These are phyloP conservation scores for Amazona vittata DNA, from an alignment of 2,113 vertebrate genomes.

Conservation along the genomic window DNA sequence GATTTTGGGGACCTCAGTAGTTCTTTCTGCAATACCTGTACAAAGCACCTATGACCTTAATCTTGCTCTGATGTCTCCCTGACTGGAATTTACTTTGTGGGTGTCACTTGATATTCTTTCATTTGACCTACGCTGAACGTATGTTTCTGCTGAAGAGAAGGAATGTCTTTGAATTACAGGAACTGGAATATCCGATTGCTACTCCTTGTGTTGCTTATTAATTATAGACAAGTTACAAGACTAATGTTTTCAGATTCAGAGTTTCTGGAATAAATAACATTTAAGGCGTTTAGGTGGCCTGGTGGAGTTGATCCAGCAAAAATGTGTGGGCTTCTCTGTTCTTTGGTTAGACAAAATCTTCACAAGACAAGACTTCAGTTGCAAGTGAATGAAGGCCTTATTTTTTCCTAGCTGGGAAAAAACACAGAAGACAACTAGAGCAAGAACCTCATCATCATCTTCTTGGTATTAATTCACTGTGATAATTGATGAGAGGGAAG, in stretches of 20 bases:
- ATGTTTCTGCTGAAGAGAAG: not conserved
- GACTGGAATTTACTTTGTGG: slow-evolving; percentile 28
- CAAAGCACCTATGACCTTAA: not conserved
- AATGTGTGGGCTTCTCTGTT: not conserved
- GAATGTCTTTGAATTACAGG: not conserved
- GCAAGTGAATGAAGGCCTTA: not conserved
- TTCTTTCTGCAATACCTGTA: not conserved
- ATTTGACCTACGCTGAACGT: not conserved
- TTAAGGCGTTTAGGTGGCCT: not conserved
- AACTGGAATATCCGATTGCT: not conserved
- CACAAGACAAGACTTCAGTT: not conserved
- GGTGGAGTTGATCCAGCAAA: not conserved
- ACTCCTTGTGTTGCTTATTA: not conserved
- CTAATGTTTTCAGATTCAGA: not conserved
- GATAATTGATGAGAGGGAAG: not conserved
- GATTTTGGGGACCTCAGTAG: not conserved
- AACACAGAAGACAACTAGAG: not conserved
- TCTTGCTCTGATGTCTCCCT: not conserved
- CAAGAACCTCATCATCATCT: not conserved
- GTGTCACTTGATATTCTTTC: not conserved
- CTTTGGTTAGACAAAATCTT: not conserved
- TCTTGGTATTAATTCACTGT: not conserved
- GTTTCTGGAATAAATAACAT: not conserved
- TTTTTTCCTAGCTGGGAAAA: not conserved
- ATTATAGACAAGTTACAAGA: not conserved